Conservation (phyloP, 2,888 invertebrate genomes). For the Spisula subtruncata region DNA sequence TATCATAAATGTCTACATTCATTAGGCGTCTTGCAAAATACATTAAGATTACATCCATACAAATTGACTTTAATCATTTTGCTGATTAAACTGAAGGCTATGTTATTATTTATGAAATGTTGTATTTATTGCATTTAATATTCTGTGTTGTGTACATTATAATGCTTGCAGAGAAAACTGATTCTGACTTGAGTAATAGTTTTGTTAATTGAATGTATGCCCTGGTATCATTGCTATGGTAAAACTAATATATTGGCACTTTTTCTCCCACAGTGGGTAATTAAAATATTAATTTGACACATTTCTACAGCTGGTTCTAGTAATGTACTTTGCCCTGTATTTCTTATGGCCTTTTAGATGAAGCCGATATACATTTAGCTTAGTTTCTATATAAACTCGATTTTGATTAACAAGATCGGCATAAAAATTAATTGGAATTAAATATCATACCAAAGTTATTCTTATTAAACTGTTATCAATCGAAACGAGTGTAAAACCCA, state of each 20-base stretch:
- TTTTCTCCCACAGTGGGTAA: slow-evolving; percentile 18
- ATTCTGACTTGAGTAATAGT: background rate
- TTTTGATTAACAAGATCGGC: too few species aligned
- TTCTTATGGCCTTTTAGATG: background rate
- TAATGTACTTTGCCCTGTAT: background rate
- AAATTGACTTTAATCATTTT: slow-evolving; percentile 37
- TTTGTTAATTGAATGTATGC: background rate
- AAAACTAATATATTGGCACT: background rate
- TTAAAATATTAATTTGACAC: slow-evolving; percentile 9
- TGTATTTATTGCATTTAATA: slow-evolving; percentile 14
- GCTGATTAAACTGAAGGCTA: background rate
- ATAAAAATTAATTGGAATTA: too few species aligned
- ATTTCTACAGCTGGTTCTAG: background rate
- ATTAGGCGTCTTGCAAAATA: slow-evolving; percentile 51
- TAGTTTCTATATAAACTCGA: too few species aligned
- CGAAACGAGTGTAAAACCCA: too few species aligned
- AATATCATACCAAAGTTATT: too few species aligned
- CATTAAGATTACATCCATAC: slow-evolving; percentile 35
- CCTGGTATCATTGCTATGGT: background rate
- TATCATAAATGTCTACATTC: slow-evolving; percentile 39
- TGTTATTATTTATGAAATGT: slow-evolving; percentile 3
- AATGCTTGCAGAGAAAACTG: background rate
- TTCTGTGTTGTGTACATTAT: background rate
- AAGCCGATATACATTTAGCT: background rate
- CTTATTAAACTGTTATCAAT: too few species aligned